Percentiles rank a stretch among this genome's conserved stretches.
These are phyloP conservation scores for Physeter macrocephalus DNA, from an alignment of 2,113 vertebrate genomes.

Conservation along the genomic window DNA sequence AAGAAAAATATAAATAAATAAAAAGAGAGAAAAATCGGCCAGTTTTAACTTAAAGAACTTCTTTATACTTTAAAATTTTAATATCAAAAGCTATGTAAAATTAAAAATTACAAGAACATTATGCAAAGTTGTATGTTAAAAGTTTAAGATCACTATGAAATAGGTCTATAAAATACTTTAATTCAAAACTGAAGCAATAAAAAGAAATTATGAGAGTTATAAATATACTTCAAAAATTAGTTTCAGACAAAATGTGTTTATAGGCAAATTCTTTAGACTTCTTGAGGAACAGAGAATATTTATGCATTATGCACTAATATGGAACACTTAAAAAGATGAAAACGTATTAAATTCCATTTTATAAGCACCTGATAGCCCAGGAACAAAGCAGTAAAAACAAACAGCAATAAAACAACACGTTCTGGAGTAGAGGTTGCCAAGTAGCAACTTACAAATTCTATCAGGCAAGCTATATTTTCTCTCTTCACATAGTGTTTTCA, in stretches of 20 bases:
- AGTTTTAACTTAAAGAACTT: not conserved
- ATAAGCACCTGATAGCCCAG: not conserved
- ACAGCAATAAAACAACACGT: not conserved
- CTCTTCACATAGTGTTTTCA: not conserved
- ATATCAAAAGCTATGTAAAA: not conserved
- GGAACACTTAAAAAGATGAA: not conserved
- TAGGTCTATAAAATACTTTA: not conserved
- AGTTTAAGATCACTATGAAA: not conserved
- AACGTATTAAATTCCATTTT: not conserved
- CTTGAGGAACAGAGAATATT: not conserved
- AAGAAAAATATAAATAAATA: not conserved
- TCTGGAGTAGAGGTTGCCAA: not conserved
- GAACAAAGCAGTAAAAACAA: not conserved
- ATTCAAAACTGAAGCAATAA: not conserved
- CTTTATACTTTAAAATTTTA: not conserved
- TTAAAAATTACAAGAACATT: not conserved
- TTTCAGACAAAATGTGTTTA: not conserved
- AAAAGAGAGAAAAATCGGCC: not conserved
- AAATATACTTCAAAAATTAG: not conserved
- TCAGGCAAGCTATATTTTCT: not conserved
- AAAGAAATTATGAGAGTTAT: not conserved
- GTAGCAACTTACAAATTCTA: not conserved
- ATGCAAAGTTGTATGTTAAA: not conserved
- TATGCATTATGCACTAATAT: not conserved
- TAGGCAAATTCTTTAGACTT: not conserved